Evolutionary conservation across 2,888 invertebrate species (phyloP), one percentile per base, ranked within the genome.

Genomic region (Acronicta leporina): DNA sequence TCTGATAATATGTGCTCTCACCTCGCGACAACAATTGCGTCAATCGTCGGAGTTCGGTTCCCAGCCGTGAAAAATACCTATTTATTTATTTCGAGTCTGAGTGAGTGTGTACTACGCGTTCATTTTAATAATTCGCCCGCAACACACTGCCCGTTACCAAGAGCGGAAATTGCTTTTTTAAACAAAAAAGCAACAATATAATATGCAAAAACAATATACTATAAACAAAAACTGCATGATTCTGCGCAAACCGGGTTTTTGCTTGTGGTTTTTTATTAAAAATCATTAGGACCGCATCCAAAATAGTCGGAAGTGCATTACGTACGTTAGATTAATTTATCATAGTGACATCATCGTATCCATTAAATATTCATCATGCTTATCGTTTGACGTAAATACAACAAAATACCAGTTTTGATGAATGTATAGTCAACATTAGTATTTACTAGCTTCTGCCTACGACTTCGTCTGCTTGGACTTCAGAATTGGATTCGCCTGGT

Each of bases 351-450:
- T 63, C 56, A 44, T 35, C 35, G 27, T 41, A 27, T 5, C 30
- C 13, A 67, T 68, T 63, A 63, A 56, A 56, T 48, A 59, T 41
- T 42, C 48, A 59, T 68, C 33, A 68, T 51, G 64, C 35, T 64
- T 64, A 27, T 33, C 33, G 33, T 64, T 48, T 50, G 59, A 54
- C 47, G 43, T 25, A 45, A 47, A 43, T 44, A 33, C 9, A 44
- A 50, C 43, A 41, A 50, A 10, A 11, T 20, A 53, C 16, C 2
- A 1, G 47, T 47, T 41, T 38, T 50, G 50, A 63, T 38, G 43
- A 30, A 43, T 8, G 8, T 14, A 13, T 53, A 30, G 42, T 20
- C 56, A 13, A 5, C 13, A 25, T 33, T 41, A n/a, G n/a, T 57
- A 15, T 43, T 10, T 11, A n/a, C n/a, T n/a, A n/a, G n/a, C n/a